phyloP scores from a whole-genome alignment of 1,140 invertebrate genomes.

The Monomorium pharaonis region DNA sequence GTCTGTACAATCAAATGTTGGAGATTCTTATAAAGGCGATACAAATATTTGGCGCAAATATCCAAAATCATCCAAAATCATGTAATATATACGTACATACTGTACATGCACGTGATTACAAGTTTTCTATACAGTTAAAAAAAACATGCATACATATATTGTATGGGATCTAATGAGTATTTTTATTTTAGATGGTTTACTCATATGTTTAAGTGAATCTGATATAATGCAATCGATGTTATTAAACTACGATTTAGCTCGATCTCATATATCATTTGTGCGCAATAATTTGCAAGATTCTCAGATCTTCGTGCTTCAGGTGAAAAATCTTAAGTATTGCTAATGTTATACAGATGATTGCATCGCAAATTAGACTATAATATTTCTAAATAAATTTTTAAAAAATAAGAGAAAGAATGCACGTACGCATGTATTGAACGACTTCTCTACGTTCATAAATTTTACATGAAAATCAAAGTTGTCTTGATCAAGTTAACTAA shows the following conservation, averaged over 20 bases:
- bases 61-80: slow-evolving; percentile 69
- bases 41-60: slow-evolving; percentile 73
- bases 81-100: slow-evolving; percentile 64
- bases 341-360: slow-evolving; percentile 11
- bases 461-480: not conserved
- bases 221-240: slow-evolving; percentile 83
- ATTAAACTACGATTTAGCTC: slow-evolving; percentile 80
- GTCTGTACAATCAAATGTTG: slow-evolving; percentile 86
- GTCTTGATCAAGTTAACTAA: not conserved
- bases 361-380: slow-evolving; percentile 2
- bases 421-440: not conserved
- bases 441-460: not conserved
- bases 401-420: not conserved
- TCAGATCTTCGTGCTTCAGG: slow-evolving; percentile 82
- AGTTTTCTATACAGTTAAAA: too few species aligned
- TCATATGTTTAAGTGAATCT: slow-evolving; percentile 84
- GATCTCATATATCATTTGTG: slow-evolving; percentile 82
- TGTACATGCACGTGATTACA: not conserved
- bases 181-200: slow-evolving; percentile 81
- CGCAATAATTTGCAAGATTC: slow-evolving; percentile 78
- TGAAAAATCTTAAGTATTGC: slow-evolving; percentile 53
- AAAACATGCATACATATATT: not conserved
- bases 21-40: slow-evolving; percentile 83
- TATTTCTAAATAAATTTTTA: not conserved
- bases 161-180: not conserved